phyloP scores from a whole-genome alignment of 2,888 invertebrate genomes.

The Allophyes oxyacanthae region DNA sequence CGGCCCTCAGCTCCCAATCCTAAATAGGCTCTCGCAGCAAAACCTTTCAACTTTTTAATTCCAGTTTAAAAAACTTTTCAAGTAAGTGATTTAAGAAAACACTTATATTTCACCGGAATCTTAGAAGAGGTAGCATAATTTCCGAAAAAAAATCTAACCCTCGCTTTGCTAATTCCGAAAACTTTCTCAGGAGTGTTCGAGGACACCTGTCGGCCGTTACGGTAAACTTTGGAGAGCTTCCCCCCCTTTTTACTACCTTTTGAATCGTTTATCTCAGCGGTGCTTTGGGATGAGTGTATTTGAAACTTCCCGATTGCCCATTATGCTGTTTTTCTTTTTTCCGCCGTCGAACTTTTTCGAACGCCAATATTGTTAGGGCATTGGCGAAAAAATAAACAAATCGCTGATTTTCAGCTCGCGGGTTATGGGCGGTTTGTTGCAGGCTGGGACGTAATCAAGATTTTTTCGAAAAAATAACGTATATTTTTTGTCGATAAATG shows the following conservation, averaged over 20 bases:
- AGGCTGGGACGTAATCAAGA: conserved; percentile 52
- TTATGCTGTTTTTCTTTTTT: conserved; percentile 69
- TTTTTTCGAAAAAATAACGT: conserved; percentile 26
- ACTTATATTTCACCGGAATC: conserved; percentile 56
- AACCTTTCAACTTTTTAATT: conserved; percentile 60
- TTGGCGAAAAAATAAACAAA: conserved; percentile 41
- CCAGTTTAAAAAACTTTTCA: conserved; percentile 52
- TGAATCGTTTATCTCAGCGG: conserved; percentile 71
- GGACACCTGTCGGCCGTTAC: conserved; percentile 75
- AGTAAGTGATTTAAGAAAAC: conserved; percentile 60
- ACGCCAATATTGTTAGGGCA: conserved; percentile 53
- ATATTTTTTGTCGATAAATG: conserved; percentile 35
- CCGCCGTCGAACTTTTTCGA: conserved; percentile 50
- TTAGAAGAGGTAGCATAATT: conserved; percentile 52
- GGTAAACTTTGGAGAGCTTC: conserved; percentile 61
- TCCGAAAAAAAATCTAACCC: conserved; percentile 53
- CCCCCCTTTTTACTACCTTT: conserved; percentile 66
- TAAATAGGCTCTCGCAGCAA: conserved; percentile 52
- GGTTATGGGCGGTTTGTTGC: conserved; percentile 48
- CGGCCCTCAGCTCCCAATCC: conserved; percentile 36
- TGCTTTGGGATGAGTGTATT: conserved; percentile 70
- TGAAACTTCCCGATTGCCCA: conserved; percentile 74
- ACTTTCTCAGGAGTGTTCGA: conserved; percentile 59
- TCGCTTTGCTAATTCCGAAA: conserved; percentile 67
- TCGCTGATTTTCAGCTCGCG: conserved; percentile 53